Percentiles rank a stretch among this genome's conserved stretches.
phyloP scores from a whole-genome alignment of 2,888 invertebrate species.

The Pachliopta kotzebuea region DNA sequence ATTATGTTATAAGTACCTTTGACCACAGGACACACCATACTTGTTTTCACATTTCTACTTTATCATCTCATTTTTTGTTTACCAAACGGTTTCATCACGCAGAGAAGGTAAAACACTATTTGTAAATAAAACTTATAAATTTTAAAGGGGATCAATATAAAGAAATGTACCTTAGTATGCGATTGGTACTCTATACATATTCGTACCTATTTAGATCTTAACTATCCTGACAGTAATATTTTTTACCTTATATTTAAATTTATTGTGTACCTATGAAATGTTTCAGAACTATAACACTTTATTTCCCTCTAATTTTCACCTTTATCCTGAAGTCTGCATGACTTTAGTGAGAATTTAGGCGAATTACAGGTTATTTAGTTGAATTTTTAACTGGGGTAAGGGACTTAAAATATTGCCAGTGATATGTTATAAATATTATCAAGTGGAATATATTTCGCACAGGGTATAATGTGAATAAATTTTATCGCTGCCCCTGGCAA shows the following conservation, averaged over 20 bases:
- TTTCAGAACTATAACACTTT: slow-evolving; percentile 55
- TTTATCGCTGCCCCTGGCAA: slow-evolving; percentile 50
- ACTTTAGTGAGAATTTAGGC: slow-evolving; percentile 53
- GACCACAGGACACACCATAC: background rate
- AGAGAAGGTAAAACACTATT: slow-evolving; percentile 61
- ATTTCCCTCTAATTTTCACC: slow-evolving; percentile 47
- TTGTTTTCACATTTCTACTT: slow-evolving; percentile 8
- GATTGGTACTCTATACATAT: slow-evolving; percentile 77
- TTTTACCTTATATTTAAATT: slow-evolving; percentile 46
- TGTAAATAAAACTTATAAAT: slow-evolving; percentile 77
- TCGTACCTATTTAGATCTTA: slow-evolving; percentile 69
- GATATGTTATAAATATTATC: slow-evolving; percentile 69
- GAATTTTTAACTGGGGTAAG: slow-evolving; percentile 68
- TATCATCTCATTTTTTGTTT: slow-evolving; percentile 36
- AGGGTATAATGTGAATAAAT: slow-evolving; percentile 75
- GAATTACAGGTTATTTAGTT: slow-evolving; percentile 61
- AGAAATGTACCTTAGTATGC: slow-evolving; percentile 76
- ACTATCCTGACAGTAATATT: slow-evolving; percentile 58
- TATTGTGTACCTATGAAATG: slow-evolving; percentile 44
- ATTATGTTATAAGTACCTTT: slow-evolving; percentile 38
- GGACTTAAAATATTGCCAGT: slow-evolving; percentile 69
- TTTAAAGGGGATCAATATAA: slow-evolving; percentile 79
- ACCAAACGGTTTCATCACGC: slow-evolving; percentile 48
- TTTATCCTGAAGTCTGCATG: slow-evolving; percentile 41
- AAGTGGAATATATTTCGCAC: slow-evolving; percentile 71